These are phyloP conservation scores for Corydoras maculifer DNA, from an alignment of 2,113 vertebrate species.

Conservation along the genomic window DNA sequence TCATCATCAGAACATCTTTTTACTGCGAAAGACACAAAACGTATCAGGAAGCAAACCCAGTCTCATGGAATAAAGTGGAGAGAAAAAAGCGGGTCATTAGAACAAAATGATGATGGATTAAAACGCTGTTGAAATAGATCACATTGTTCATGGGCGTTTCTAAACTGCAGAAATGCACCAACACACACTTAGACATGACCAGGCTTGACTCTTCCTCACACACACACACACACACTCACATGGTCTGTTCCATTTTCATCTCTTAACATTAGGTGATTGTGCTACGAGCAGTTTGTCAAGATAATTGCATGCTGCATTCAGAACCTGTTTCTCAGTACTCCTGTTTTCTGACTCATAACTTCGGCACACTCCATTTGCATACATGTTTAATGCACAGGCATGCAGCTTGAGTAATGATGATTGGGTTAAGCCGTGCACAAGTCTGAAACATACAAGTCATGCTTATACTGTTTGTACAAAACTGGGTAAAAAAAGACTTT, in stretches of 20 bases:
- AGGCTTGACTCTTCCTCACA: constrained; percentile 7
- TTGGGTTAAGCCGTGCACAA: constrained; percentile 19
- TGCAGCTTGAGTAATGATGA: constrained; percentile 34
- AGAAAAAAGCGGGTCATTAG: constrained; percentile 15
- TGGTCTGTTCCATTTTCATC: constrained; percentile 32
- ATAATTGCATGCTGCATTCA: constrained; percentile 36
- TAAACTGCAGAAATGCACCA: neutral
- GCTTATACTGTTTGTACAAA: too few relatives aligned
- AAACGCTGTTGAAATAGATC: constrained; percentile 16
- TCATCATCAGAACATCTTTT: constrained; percentile 3
- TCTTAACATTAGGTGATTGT: constrained; percentile 31
- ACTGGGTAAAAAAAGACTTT: too few relatives aligned
- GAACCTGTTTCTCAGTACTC: constrained; percentile 3
- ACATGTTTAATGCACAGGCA: constrained; percentile 16
- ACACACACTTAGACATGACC: neutral
- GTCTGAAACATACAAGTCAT: neutral
- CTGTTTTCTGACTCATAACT: constrained; percentile 1
- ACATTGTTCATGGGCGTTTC: constrained; percentile 25
- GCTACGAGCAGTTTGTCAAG: constrained; percentile 36
- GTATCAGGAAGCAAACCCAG: neutral
- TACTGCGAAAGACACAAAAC: neutral
- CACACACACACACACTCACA: neutral
- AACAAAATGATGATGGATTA: constrained; percentile 38
- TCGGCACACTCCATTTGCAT: neutral
- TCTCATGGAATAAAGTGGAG: neutral